These are phyloP conservation scores for Ophraella communa DNA, from an alignment of 2,888 invertebrate genomes.

Conservation along the genomic window DNA sequence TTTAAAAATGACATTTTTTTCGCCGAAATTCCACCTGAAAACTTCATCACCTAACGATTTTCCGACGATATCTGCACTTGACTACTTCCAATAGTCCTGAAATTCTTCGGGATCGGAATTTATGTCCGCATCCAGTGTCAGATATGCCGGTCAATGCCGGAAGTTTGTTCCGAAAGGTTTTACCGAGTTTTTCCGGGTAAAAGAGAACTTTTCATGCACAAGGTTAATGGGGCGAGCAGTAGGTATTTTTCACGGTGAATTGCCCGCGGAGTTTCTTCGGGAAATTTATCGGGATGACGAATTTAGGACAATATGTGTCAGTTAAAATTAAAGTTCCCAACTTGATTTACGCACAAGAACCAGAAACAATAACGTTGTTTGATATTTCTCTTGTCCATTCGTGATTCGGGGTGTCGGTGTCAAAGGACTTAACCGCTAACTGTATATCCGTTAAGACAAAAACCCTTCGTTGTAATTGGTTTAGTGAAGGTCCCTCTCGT, in stretches of 20 bases:
- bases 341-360: too few relatives aligned
- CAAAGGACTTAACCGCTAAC: slow-evolving; percentile 47
- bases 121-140: slow-evolving; percentile 30
- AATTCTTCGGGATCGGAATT: slow-evolving; percentile 26
- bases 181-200: slow-evolving; percentile 46
- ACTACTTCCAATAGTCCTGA: slow-evolving; percentile 6
- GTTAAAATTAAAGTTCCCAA: not conserved
- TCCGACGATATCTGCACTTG: slow-evolving; percentile 14
- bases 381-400: too few relatives aligned
- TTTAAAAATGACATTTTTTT: not conserved
- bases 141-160: slow-evolving; percentile 34
- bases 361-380: too few relatives aligned
- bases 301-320: not conserved
- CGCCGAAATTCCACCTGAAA: slow-evolving; percentile 4
- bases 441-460: slow-evolving; percentile 52
- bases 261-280: slow-evolving; percentile 17
- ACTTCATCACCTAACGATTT: not conserved
- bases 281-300: slow-evolving; percentile 11
- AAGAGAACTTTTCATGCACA: slow-evolving; percentile 46
- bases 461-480: slow-evolving; percentile 53
- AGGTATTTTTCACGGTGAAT: slow-evolving; percentile 30
- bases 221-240: slow-evolving; percentile 48
- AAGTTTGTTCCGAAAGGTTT: slow-evolving; percentile 36
- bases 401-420: slow-evolving; percentile 35
- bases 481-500: slow-evolving; percentile 48